phyloP scores from a whole-genome alignment of 2,113 vertebrate genomes.

The Poeciliopsis prolifica region DNA sequence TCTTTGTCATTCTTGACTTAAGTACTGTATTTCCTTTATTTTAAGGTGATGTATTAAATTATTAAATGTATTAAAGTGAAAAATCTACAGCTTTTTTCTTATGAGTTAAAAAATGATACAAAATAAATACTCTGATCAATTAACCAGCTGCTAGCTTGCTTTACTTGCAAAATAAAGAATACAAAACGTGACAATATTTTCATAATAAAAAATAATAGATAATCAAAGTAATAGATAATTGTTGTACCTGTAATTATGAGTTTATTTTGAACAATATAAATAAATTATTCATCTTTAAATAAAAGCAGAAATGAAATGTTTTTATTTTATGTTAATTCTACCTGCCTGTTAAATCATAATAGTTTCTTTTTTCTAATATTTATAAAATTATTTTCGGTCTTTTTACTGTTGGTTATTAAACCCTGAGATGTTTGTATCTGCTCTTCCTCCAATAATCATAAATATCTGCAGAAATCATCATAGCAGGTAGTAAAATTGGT shows the following conservation, averaged over 20 bases:
- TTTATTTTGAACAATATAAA: not conserved
- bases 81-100: not conserved
- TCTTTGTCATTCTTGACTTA: not conserved
- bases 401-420: not conserved
- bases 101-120: not conserved
- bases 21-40: not conserved
- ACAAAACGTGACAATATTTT: not conserved
- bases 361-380: not conserved
- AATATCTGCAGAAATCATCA: constrained; percentile 12
- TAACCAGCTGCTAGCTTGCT: too few relatives aligned
- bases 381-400: not conserved
- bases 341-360: too few relatives aligned
- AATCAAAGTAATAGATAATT: too few relatives aligned
- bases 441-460: constrained; percentile 4
- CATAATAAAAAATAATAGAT: not conserved
- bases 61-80: too few relatives aligned
- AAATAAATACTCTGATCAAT: not conserved
- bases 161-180: not conserved
- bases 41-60: not conserved
- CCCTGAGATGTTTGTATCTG: too few relatives aligned
- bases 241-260: not conserved
- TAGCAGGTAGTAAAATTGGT: not conserved
- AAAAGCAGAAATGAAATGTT: not conserved
- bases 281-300: not conserved
- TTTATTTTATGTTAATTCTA: not conserved